Evolutionary conservation across 2,797 vertebrate genomes (phyloP), one percentile per base, ranked within the genome.

Genomic region (Anisognathus igniventris): DNA sequence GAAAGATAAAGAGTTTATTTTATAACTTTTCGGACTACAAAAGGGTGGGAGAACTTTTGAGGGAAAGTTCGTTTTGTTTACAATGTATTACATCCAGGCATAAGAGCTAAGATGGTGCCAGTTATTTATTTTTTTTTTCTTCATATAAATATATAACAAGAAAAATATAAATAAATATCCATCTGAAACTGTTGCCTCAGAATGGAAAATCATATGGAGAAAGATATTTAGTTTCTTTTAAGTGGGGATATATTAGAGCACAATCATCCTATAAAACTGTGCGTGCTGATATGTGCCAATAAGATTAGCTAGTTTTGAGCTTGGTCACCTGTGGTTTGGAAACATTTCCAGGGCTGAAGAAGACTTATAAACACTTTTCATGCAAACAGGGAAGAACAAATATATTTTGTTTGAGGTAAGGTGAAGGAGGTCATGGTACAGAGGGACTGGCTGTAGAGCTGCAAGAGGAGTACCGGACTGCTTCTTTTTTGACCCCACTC

Each of bases 51-150:
- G 13, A 65, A 73, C 9, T 65, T 54, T 15, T 45, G 7, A 58
- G 12, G 18, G 48, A 31, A 54, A 12, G 12, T 10, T 50, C 1
- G 10, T 10, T 9, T 28, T 30, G 9, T 30, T 48, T 31, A 4
- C 9, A 65, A 10, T 1, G 2, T 35, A 6, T 25, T 67, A 28
- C 23, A 66, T 25, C 12, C 16, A 56, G 58, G 3, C 22, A 39
- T 56, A 6, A 60, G 5, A 85, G 27, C 9, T 30, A n/a, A 61
- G 50, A 70, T 71, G 7, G 4, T 3, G 53, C 14, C 2, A 8
- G 6, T 47, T 51, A 10, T 68, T 53, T 79, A 0, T 60, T 50
- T 64, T 30, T 4, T 4, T 50, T 3, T 18, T 33, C 2, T 4
- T 4, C 4, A 31, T 4, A 4, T n/a, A 42, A 66, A 42, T 30